Evolutionary conservation across 2,113 vertebrate species (phyloP).

Genomic region (Poecilia latipinna): DNA sequence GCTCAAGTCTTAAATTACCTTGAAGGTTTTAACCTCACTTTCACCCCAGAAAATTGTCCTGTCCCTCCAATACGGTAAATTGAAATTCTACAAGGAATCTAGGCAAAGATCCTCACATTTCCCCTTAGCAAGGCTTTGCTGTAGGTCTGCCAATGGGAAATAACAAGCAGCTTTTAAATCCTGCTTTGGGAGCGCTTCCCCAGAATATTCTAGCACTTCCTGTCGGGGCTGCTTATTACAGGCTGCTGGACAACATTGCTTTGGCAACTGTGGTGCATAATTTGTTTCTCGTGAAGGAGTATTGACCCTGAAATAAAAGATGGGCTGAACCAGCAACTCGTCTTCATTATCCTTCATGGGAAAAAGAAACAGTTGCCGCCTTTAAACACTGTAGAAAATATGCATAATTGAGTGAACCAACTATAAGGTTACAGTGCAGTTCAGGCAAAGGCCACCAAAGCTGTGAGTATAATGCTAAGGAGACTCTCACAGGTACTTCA

Average conservation of each 20-base stretch:
- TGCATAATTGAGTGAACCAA: constrained; percentile 19
- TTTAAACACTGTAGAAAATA: constrained; percentile 36
- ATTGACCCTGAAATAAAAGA: constrained; percentile 60
- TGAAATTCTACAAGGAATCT: not conserved
- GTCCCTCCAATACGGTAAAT: not conserved
- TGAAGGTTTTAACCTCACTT: not conserved
- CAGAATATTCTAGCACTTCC: constrained; percentile 61
- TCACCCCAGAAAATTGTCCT: not conserved
- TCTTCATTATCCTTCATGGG: constrained; percentile 20
- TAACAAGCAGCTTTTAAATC: constrained; percentile 56
- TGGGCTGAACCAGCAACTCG: constrained; percentile 47
- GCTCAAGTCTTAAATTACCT: not conserved
- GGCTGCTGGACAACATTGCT: constrained; percentile 55
- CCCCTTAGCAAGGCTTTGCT: constrained; percentile 39
- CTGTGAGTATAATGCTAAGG: constrained; percentile 12
- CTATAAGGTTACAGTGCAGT: constrained; percentile 13
- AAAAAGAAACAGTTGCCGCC: constrained; percentile 4
- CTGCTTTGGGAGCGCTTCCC: constrained; percentile 55
- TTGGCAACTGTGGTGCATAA: constrained; percentile 64
- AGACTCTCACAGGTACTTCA: constrained; percentile 20
- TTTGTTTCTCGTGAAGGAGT: constrained; percentile 50
- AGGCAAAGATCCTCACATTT: not conserved
- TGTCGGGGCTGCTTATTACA: constrained; percentile 58
- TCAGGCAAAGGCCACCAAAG: constrained; percentile 38
- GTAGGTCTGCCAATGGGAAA: constrained; percentile 64